Base-by-base conservation (phyloP, 2,797 vertebrate species). In the Acanthis flammea region DNA sequence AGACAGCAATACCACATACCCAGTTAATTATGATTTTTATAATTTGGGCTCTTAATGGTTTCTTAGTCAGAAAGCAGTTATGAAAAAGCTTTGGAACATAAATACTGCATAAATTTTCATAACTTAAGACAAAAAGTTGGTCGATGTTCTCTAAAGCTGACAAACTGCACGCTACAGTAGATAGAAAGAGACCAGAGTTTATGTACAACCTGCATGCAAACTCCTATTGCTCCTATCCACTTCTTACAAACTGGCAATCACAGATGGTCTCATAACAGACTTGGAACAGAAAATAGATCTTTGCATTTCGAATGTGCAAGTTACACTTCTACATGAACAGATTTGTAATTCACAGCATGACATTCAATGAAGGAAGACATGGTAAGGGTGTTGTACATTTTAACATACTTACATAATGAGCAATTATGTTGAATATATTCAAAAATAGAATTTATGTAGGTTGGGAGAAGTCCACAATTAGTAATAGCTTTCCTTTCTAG, bases 51-150 rank as follows among this genome's bases (percentile, higher is more conserved):
- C 42, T 88, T 96, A 95, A 95, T 95, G 90, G 74, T 94, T 97
- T 90, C 94, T 95, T 89, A 65, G 71, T 83, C 87, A 89, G 79
- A 91, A 85, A 94, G 77, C 86, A 91, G 91, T 91, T 80, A 94
- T 33, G 78, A 54, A 90, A 81, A 95, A 94, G 79, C 42, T 95
- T 93, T 35, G 80, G 77, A 77, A 96, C 80, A 94, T 85, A 95
- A 97, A 97, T 85, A 84, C 68, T 92, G 91, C 95, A 97, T 96
- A 95, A 76, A 97, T 97, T 94, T 94, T 88, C 93, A 96, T 96
- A 96, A 83, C 27, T 92, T 95, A 90, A 75, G 77, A 79, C 90
- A 83, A 66, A 76, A 94, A 91, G 85, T 68, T 65, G 76, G 58
- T 80, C 54, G 77, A 70, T 21, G 7, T 54, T 89, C 89, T 91